Conservation (phyloP, 1,140 invertebrate genomes). For the Diuraphis noxia region DNA sequence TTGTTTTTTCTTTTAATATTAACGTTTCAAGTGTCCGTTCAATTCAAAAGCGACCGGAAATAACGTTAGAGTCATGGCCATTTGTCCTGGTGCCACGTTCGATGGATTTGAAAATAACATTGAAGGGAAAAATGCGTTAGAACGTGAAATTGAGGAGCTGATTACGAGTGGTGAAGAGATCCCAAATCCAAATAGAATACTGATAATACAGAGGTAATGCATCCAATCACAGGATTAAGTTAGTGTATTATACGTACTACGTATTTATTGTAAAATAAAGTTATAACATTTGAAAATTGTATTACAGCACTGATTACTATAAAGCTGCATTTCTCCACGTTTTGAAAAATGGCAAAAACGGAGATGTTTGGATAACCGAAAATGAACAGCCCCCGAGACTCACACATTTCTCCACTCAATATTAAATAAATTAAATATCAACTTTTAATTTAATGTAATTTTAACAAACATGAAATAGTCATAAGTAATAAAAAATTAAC, state of each 20-base stretch:
- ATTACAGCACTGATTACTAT: conserved; percentile 7
- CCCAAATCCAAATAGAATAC: not conserved
- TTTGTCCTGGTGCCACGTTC: conserved; percentile 17
- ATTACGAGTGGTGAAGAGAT: not conserved
- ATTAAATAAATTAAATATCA: not conserved
- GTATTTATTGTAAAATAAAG: not conserved
- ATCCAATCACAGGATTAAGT: not conserved
- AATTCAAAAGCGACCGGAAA: not conserved
- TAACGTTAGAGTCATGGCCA: conserved; percentile 11
- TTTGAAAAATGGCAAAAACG: not conserved
- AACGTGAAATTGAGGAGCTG: not conserved
- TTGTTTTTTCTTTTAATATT: not conserved
- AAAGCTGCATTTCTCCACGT: not conserved
- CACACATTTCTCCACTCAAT: not conserved
- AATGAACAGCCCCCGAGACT: conserved; percentile 22
- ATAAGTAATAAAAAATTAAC: no score
- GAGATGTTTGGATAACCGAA: conserved; percentile 27
- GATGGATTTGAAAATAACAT: not conserved
- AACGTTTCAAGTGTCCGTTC: conserved; percentile 2
- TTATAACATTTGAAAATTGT: not conserved
- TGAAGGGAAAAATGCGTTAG: not conserved
- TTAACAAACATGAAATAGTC: no score
- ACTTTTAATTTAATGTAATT: not conserved
- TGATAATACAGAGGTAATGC: conserved; percentile 11
- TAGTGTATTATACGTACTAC: not conserved